Conservation (phyloP, 1,140 invertebrate genomes). For the Teleogryllus occipitalis region DNA sequence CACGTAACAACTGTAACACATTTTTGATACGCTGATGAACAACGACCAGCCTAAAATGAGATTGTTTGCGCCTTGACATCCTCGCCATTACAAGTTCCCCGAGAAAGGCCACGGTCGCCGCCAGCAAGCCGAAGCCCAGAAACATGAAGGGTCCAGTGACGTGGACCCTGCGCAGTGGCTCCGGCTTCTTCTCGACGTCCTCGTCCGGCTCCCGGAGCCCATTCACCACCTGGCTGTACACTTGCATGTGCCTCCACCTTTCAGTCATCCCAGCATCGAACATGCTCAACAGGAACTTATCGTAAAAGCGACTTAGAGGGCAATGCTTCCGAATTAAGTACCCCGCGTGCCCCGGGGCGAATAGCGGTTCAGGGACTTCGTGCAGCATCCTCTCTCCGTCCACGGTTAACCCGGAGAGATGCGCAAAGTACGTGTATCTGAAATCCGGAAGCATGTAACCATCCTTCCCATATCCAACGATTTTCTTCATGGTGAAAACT, state of each 20-base stretch:
- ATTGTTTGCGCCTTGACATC: no score
- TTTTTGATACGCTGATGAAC: no score
- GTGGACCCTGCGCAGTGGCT: neutral
- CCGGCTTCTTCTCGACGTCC: neutral
- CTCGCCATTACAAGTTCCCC: neutral
- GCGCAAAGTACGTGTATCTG: neutral
- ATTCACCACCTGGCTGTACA: neutral
- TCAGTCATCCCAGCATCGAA: neutral
- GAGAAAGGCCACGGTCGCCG: neutral
- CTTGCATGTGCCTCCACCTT: neutral
- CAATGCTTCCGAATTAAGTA: neutral
- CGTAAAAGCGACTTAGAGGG: neutral
- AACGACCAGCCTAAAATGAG: no score
- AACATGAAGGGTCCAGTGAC: neutral
- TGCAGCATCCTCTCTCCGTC: neutral
- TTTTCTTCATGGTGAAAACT: neutral
- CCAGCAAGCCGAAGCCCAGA: neutral
- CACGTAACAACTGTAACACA: no score
- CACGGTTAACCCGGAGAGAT: neutral
- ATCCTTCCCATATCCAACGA: neutral
- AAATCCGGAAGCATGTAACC: neutral
- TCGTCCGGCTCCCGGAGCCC: neutral
- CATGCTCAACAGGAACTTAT: neutral
- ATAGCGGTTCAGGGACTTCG: neutral
- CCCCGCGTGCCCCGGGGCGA: neutral